Evolutionary conservation across 2,113 vertebrate genomes (phyloP).

Genomic region (Eubucco bourcierii): DNA sequence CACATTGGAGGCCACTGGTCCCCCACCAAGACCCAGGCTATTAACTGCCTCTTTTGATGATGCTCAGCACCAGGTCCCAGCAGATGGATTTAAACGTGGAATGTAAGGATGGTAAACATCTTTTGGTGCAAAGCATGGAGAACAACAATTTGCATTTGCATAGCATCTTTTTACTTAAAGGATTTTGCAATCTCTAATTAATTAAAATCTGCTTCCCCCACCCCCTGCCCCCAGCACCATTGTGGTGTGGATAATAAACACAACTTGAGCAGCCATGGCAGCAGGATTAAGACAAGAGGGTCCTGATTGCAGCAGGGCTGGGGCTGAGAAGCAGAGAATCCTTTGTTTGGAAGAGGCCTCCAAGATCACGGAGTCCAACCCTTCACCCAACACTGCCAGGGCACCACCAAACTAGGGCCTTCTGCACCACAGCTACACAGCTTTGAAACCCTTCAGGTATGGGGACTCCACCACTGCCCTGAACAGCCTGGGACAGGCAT

Average conservation of each 20-base stretch:
- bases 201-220: conserved; percentile 43
- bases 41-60: conserved; percentile 50
- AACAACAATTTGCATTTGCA: conserved; percentile 60
- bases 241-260: conserved; percentile 33
- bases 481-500: no score
- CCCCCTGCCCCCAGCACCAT: background rate
- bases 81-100: conserved; percentile 43
- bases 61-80: background rate
- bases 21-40: conserved; percentile 30
- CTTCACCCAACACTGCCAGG: background rate
- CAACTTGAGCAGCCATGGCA: background rate
- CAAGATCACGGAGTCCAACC: background rate
- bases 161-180: conserved; percentile 50
- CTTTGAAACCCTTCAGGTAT: no score
- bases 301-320: background rate
- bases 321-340: background rate
- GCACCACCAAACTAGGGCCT: no score
- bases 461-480: background rate
- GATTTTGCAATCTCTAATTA: conserved; percentile 53
- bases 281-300: conserved; percentile 41
- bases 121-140: conserved; percentile 39
- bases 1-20: conserved; percentile 30
- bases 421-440: no score
- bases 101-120: conserved; percentile 43
- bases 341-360: background rate